A percentile compares a stretch with the other conserved stretches of the same genome.
phyloP scores from a whole-genome alignment of 2,888 invertebrate species.

The Eristalis intricaria region DNA sequence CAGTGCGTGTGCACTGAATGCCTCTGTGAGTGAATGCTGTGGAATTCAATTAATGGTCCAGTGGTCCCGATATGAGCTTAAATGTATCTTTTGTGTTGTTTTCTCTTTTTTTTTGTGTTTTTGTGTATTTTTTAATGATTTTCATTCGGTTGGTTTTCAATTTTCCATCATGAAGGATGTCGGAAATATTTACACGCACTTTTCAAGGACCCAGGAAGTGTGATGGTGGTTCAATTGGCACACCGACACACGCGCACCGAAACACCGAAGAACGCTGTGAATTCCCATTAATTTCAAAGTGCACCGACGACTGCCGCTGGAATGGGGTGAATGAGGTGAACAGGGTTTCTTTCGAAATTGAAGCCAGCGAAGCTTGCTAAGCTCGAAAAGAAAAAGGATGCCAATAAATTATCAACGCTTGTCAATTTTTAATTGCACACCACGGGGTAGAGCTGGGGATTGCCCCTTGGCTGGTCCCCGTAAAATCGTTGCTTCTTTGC shows the following conservation, averaged over 20 bases:
- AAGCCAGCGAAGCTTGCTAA: constrained; percentile 7
- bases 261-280: constrained; percentile 25
- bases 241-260: not conserved
- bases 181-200: constrained; percentile 59
- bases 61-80: constrained; percentile 20
- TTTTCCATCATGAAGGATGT: constrained; percentile 16
- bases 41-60: constrained; percentile 48
- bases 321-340: not conserved
- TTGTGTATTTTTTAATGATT: constrained; percentile 10
- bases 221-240: constrained; percentile 4
- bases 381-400: not conserved
- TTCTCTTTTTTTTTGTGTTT: not conserved
- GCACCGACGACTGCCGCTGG: constrained; percentile 22
- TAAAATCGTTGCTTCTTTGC: not conserved
- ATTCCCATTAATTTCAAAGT: constrained; percentile 62
- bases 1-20: not conserved
- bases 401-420: constrained; percentile 74
- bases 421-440: constrained; percentile 74
- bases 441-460: not conserved
- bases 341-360: constrained; percentile 9
- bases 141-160: constrained; percentile 40
- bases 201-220: constrained; percentile 31
- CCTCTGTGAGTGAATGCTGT: not conserved
- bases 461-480: not conserved
- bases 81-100: constrained; percentile 7